Percentiles rank a stretch among this genome's conserved stretches.
These are phyloP conservation scores for Plestiodon gilberti DNA, from an alignment of 2,113 vertebrate genomes.

Conservation along the genomic window DNA sequence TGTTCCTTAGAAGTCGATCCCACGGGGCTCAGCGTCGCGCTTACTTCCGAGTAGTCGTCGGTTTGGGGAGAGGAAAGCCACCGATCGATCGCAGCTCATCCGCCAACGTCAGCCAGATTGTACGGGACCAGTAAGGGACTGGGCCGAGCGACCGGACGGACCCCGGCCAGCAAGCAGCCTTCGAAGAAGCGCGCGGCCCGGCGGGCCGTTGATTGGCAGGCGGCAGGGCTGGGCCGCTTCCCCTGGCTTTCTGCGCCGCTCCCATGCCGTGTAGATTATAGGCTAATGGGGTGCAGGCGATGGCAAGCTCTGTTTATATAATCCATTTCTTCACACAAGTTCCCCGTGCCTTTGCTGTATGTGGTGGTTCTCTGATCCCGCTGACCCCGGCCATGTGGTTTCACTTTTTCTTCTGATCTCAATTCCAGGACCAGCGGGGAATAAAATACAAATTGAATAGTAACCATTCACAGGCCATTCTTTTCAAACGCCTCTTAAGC, in stretches of 20 bases:
- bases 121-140: too few species aligned
- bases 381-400: conserved; percentile 99
- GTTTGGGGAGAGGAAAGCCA: neutral
- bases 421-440: conserved; percentile 99
- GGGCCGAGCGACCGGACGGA: too few species aligned
- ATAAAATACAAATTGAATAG: conserved; percentile 99
- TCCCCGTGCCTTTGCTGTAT: conserved; percentile 92
- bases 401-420: conserved; percentile 99
- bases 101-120: too few species aligned
- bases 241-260: conserved; percentile 87
- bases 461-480: conserved; percentile 98
- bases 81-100: too few species aligned
- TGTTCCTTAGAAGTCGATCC: too few species aligned
- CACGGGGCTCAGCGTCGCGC: too few species aligned
- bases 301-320: conserved; percentile 97
- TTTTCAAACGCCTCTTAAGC: conserved; percentile 91
- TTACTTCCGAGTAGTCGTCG: neutral
- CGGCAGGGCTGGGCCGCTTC: conserved; percentile 82
- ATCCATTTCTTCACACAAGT: conserved; percentile 96
- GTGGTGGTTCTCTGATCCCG: conserved; percentile 98
- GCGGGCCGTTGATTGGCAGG: conserved; percentile 88
- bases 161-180: neutral
- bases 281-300: conserved; percentile 96
- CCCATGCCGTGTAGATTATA: conserved; percentile 97
- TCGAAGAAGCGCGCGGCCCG: conserved; percentile 71